Percentiles rank a stretch among this genome's conserved stretches.
Evolutionary conservation across 1,140 invertebrate species (phyloP).

Genomic region (Homalodisca vitripennis): DNA sequence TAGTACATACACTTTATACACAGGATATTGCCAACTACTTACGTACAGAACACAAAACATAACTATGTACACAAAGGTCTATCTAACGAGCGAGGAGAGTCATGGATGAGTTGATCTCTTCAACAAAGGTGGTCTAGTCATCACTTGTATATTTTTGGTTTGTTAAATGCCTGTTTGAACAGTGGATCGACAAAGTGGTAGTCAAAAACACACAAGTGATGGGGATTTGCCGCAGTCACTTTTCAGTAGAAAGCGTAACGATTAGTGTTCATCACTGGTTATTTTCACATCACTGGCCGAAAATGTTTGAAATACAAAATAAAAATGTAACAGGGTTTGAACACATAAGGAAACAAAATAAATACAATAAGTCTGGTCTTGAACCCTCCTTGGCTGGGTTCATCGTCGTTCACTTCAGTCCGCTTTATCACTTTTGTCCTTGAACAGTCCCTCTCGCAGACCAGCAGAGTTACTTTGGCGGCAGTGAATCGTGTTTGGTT

Average conservation of each 20-base stretch:
- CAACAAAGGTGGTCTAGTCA: too few species aligned
- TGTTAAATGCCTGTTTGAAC: background rate
- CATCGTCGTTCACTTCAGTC: background rate
- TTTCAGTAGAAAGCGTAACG: too few species aligned
- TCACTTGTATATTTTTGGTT: background rate
- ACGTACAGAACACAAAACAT: slow-evolving; percentile 7
- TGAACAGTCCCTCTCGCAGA: too few species aligned
- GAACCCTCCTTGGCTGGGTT: background rate
- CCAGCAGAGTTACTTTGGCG: too few species aligned
- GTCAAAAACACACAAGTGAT: too few species aligned
- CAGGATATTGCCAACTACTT: slow-evolving; percentile 8
- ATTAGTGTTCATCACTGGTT: background rate
- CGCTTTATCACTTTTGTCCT: background rate
- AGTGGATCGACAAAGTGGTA: too few species aligned
- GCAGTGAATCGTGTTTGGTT: too few species aligned
- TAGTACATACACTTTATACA: slow-evolving; percentile 13
- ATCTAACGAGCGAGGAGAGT: background rate
- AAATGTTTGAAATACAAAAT: background rate
- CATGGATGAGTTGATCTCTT: too few species aligned
- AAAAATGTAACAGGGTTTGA: background rate
- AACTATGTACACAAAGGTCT: background rate
- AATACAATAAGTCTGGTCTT: slow-evolving; percentile 5
- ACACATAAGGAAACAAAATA: slow-evolving; percentile 10
- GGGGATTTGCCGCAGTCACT: too few species aligned
- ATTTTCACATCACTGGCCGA: background rate